Evolutionary conservation across 2,113 vertebrate genomes (phyloP), one percentile per base, ranked within the genome.

Genomic region (Campylorhamphus procurvoides): DNA sequence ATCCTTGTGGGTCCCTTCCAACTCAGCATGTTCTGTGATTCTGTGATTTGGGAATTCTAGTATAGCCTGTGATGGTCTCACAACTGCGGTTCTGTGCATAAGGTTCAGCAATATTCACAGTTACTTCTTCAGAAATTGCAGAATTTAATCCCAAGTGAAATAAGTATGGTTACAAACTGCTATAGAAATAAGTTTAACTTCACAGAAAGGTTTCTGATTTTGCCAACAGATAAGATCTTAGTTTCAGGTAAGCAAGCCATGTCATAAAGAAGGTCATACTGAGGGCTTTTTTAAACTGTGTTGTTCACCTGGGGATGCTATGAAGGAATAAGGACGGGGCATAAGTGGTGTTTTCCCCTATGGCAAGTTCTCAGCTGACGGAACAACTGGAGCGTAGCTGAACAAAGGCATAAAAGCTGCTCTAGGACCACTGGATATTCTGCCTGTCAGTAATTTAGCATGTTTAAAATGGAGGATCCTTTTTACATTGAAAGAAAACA

Each of bases 291-390:
- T 47, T 8, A 75, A 89, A 86, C 13, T 12, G 18, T 3, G 3
- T 20, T 75, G 20, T 75, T 94, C 86, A 92, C 80, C 83, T 93
- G 60, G 69, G 69, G 49, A 72, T 89, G 52, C 14, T 92, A 7
- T 18, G 27, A 81, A 95, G 66, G 64, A 78, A 52, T 71, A 94
- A 92, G 50, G 40, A 87, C 35, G 69, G 22, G 37, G 18, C 4
- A 0, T 95, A 92, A 94, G 95, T 94, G 69, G 19, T 74, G 49
- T 89, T 97, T 95, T 96, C 76, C 93, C 93, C 91, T 72, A 52
- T 59, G 94, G 93, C 89, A 89, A 73, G 47, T 84, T 92, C 80
- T 92, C 69, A 81, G 77, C 69, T 89, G 80, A 92, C 5, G 7
- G 52, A 92, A 56, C 80, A 92, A 93, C 73, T 95, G 56, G 93